Conservation (phyloP, 2,797 vertebrate species). For the Chaetophractus vellerosus region DNA sequence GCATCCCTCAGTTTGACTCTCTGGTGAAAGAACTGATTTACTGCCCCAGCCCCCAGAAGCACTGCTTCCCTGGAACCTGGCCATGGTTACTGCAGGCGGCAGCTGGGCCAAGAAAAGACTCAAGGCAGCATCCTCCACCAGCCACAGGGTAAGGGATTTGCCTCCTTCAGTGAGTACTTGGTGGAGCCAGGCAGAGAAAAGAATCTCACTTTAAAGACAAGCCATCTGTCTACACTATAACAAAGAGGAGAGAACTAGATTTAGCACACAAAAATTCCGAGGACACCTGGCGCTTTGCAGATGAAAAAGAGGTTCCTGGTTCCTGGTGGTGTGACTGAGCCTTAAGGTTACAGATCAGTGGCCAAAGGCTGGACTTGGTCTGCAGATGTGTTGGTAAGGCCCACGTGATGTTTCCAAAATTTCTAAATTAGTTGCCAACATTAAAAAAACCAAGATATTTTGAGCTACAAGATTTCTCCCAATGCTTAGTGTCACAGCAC, state of each 20-base stretch:
- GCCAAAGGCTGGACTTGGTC: rapidly evolving
- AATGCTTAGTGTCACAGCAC: background rate
- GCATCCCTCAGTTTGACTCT: background rate
- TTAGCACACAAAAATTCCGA: background rate
- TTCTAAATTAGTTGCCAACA: background rate
- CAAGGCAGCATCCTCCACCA: background rate
- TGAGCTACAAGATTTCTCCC: background rate
- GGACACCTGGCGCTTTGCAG: background rate
- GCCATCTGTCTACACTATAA: background rate
- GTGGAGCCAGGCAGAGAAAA: slow-evolving; percentile 6
- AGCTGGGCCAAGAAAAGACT: background rate
- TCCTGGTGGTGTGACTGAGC: background rate
- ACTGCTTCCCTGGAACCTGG: background rate
- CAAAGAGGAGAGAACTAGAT: background rate
- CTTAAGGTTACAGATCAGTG: background rate
- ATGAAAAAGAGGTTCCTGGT: background rate
- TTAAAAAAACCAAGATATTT: background rate
- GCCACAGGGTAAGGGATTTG: background rate
- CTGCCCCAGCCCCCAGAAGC: background rate
- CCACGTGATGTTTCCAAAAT: background rate
- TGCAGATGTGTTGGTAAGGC: background rate
- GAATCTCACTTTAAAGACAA: background rate
- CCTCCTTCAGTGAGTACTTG: background rate
- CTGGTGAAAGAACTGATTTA: background rate
- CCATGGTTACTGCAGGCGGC: background rate